Base-by-base conservation (phyloP, 2,113 vertebrate species). In the Scatophagus argus region DNA sequence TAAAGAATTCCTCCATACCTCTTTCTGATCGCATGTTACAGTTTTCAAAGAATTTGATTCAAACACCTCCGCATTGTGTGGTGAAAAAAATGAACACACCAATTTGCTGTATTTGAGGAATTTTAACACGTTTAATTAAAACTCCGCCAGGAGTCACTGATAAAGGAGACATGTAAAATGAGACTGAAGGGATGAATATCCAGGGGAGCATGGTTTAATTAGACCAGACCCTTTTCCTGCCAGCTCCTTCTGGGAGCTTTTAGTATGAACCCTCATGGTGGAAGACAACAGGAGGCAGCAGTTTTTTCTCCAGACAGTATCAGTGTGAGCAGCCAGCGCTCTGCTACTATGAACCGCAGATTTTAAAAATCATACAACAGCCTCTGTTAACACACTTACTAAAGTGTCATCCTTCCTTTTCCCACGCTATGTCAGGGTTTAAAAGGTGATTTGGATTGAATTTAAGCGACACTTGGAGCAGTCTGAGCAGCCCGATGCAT, bases 261-360 rank as follows among this genome's bases (percentile, higher is more conserved):
- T 47, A 69, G 41, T 2, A 54, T 19, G 55, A 68, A 46, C 31
- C 29, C 58, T 64, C 38, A 74, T 81, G 79, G 31, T 61, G 76
- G 31, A 55, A 32, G 56, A 36, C 36, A 75, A 70, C 54, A 77
- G 61, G 77, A 83, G 21, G 63, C 74, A 55, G 82, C 63, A 74
- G 62, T 36, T 81, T 78, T 29, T 81, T 78, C 55, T 56, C 49
- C 19, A 59, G 31, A 58, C 38, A 19, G 43, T 72, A 72, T 71
- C 72, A 70, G 29, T 23, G 64, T 61, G 41, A 68, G 69, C 56
- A 59, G 54, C 32, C 65, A 46, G 39, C 69, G 31, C 60, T 47
- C 16, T 12, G n/a, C 16, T 41, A 29, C 21, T 16, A 51, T 70
- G 41, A 76, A 60, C 52, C 21, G 27, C 62, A 32, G 5, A 38